Base-by-base conservation (phyloP, 2,888 invertebrate species). In the Luperina testacea region DNA sequence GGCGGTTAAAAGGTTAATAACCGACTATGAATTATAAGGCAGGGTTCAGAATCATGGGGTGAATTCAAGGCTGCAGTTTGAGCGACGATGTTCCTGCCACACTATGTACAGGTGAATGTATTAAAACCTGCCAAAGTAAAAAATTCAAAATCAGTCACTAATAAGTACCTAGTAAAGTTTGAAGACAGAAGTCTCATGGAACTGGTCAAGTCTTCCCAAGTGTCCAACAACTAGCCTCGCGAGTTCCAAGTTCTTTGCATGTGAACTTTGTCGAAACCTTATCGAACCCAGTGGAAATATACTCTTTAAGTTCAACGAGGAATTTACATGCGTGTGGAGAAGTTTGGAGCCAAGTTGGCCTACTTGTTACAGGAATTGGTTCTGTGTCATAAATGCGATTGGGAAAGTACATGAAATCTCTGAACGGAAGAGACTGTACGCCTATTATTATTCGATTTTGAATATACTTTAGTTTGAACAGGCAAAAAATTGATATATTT, bases 231-330 rank as follows among this genome's bases (percentile, higher is more conserved):
- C 82, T 83, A 86, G 80, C 79, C 84, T 85, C 81, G 75, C 87
- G 89, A 92, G 87, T 91, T 90, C 73, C 75, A 79, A 91, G 88
- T 90, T 92, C 90, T 91, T 91, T 90, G 88, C 85, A 87, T 89
- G 87, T 73, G 86, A 90, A 89, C 86, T 91, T 87, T 84, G 72
- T 88, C 80, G 81, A 78, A 76, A 83, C 82, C 78, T 86, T 83
- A 88, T 90, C 86, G 84, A 83, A 86, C 84, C 81, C 80, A 85
- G 83, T 87, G 80, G 79, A 82, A 88, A 90, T 86, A 83, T 82
- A 84, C 81, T 87, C 82, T 79, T 83, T 53, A 89, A 88, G 78
- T 89, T 86, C 82, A 81, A 82, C 32, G 77, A 87, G 85, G 86
- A 90, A 87, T 85, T 82, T 82, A 82, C 77, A 84, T 84, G 75